These are phyloP conservation scores for Philypnodon macrostomus DNA, from an alignment of 2,797 vertebrate species.

Conservation along the genomic window DNA sequence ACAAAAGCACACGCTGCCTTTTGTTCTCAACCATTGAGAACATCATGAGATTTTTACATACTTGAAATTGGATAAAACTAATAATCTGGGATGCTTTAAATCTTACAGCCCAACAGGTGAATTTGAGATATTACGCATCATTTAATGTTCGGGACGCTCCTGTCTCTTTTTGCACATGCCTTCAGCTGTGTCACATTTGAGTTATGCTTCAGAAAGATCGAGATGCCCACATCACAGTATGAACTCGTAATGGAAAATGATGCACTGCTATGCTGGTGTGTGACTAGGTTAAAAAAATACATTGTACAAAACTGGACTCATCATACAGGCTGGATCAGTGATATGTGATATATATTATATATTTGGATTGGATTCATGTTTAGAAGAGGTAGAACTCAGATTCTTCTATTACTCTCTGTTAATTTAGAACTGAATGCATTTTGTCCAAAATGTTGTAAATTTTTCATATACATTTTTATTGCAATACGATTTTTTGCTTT, in stretches of 20 bases:
- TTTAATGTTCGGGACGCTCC: slow-evolving; percentile 34
- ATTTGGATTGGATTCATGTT: too few species aligned
- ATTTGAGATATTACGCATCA: slow-evolving; percentile 38
- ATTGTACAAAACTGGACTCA: too few species aligned
- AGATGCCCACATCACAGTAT: slow-evolving; percentile 12
- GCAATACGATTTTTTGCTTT: too few species aligned
- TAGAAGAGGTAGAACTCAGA: too few species aligned
- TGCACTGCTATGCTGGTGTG: background rate
- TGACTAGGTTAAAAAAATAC: slow-evolving; percentile 1
- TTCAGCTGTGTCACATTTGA: slow-evolving; percentile 36
- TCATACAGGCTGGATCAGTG: too few species aligned
- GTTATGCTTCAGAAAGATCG: slow-evolving; percentile 27
- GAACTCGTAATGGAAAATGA: slow-evolving; percentile 18
- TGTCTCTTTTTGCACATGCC: slow-evolving; percentile 35
- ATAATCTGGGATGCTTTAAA: slow-evolving; percentile 25
- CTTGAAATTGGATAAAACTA: slow-evolving; percentile 29
- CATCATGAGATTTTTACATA: slow-evolving; percentile 19
- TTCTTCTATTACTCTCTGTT: too few species aligned
- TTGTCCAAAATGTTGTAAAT: too few species aligned
- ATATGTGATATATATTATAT: too few species aligned
- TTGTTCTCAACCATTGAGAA: slow-evolving; percentile 31
- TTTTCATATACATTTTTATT: too few species aligned
- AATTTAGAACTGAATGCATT: too few species aligned
- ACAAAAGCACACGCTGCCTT: slow-evolving; percentile 1
- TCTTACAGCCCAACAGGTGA: slow-evolving; percentile 50